phyloP scores from a whole-genome alignment of 2,113 vertebrate genomes.

The Strix uralensis region DNA sequence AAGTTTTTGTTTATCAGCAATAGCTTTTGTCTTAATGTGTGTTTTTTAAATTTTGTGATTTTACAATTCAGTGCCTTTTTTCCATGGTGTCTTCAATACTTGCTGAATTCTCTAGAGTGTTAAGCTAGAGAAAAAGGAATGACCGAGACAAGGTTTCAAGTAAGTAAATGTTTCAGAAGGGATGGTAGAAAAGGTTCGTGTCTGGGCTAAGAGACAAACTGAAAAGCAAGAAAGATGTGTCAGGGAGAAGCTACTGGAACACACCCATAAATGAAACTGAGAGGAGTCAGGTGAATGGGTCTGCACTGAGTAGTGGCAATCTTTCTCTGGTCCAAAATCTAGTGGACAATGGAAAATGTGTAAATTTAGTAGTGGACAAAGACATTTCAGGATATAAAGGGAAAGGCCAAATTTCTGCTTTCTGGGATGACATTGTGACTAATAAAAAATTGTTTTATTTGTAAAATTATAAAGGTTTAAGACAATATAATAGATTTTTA shows the following conservation, averaged over 20 bases:
- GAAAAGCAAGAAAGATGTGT: not conserved
- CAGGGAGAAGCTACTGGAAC: not conserved
- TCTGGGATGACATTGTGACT: not conserved
- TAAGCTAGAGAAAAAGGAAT: not conserved
- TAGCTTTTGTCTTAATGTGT: not conserved
- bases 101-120: not conserved
- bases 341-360: not conserved
- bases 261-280: not conserved
- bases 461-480: not conserved
- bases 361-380: not conserved
- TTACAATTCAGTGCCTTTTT: not conserved
- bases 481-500: not conserved
- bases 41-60: not conserved
- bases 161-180: not conserved
- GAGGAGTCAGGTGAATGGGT: not conserved
- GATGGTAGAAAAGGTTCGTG: not conserved
- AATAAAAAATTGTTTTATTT: not conserved
- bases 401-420: not conserved
- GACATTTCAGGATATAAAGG: not conserved
- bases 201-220: not conserved
- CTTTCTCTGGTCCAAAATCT: not conserved
- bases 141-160: not conserved
- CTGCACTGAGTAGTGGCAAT: not conserved
- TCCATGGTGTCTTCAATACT: not conserved
- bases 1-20: not conserved